Base-by-base conservation (phyloP, 2,797 vertebrate genomes). In the Sarcoramphus papa region DNA sequence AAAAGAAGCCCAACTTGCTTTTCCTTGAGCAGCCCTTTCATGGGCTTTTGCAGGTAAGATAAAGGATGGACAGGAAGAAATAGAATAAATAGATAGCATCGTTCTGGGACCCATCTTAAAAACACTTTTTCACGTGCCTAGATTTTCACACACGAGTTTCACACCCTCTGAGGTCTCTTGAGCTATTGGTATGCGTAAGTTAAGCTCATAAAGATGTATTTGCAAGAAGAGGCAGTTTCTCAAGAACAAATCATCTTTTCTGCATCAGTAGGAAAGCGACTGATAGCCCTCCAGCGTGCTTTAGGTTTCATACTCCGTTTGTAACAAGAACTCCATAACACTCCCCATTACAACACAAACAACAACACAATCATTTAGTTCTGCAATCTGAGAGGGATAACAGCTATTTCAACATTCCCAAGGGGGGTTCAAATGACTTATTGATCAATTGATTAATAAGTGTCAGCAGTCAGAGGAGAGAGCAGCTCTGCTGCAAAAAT, bases 331-430 rank as follows among this genome's bases (percentile, higher is more conserved):
- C 98, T 97, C 70, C 96, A 97, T 96, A 97, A 98, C 98, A 98
- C 95, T 98, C 98, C 97, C 98, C 97, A 96, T 98, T 98, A 98
- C 98, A 98, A 98, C 98, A 97, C 98, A 98, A 99, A 98, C 98
- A 99, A 99, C 99, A 98, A 95, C 97, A 97, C 98, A 97, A 98
- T 98, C 98, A 98, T 98, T 99, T 99, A 98, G 97, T 97, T 96
- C 95, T 91, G 98, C 98, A 98, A 98, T 93, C 70, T 70, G 98
- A 99, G 98, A 98, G 96, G 97, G 95, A 97, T 97, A 94, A 41
- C 14, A 68, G 97, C 98, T 97, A 98, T 94, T 96, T 92, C 95
- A 96, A 41, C 92, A 93, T 93, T 98, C 98, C 98, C 98, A 92
- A 91, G 97, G 97, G 98, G 98, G 97, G 91, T 96, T 98, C 97